phyloP scores from a whole-genome alignment of 2,888 invertebrate species.

The Aphidius colemani region DNA sequence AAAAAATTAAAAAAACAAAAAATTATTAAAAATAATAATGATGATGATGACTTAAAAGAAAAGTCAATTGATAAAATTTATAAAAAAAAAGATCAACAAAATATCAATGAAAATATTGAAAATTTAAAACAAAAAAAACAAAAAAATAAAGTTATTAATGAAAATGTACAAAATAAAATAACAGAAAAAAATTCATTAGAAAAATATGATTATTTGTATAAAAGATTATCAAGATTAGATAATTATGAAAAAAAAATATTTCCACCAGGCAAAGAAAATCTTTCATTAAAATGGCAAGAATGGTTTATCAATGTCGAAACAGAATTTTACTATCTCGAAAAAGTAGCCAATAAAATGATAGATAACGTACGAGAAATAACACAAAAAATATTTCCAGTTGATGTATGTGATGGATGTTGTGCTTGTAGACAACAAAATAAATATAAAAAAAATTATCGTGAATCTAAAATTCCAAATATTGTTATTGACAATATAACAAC shows the following conservation, averaged over 20 bases:
- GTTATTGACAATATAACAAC: slow-evolving; percentile 43
- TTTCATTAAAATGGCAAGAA: slow-evolving; percentile 52
- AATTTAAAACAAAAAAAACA: slow-evolving; percentile 22
- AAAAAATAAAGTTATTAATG: not conserved
- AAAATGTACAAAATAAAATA: slow-evolving; percentile 15
- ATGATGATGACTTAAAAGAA: not conserved
- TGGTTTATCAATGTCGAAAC: slow-evolving; percentile 47
- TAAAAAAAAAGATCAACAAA: not conserved
- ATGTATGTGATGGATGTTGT: slow-evolving; percentile 49
- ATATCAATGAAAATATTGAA: slow-evolving; percentile 23
- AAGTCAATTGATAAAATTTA: not conserved
- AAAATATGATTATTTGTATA: not conserved
- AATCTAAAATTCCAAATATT: slow-evolving; percentile 40
- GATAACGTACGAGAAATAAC: slow-evolving; percentile 40
- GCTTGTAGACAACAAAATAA: slow-evolving; percentile 48
- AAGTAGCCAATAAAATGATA: slow-evolving; percentile 44
- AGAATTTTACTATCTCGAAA: slow-evolving; percentile 41
- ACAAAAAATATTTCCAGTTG: slow-evolving; percentile 40
- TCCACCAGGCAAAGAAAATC: slow-evolving; percentile 45
- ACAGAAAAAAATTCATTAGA: not conserved
- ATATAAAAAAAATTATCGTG: slow-evolving; percentile 38
- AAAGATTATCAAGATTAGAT: not conserved
- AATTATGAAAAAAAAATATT: slow-evolving; percentile 14
- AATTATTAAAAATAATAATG: slow-evolving; percentile 1
- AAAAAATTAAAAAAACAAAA: slow-evolving; percentile 2